A percentile compares a stretch with the other conserved stretches of the same genome.
These are phyloP conservation scores for Axea sp. DNA, from an alignment of 2,888 invertebrate genomes.

Conservation along the genomic window DNA sequence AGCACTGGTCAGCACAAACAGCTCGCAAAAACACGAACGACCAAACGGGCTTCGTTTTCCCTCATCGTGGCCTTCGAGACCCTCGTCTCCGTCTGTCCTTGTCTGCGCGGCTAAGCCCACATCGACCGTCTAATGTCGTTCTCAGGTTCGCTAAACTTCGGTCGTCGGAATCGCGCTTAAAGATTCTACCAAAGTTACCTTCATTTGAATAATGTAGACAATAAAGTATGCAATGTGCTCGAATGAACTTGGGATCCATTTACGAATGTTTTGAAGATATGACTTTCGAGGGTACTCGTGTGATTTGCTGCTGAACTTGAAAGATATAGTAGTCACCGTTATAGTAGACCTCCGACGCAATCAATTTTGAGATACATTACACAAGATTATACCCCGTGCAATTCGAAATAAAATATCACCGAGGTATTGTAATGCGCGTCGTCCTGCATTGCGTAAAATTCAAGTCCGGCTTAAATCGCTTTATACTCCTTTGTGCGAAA, in stretches of 20 bases:
- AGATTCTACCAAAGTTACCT: conserved; percentile 74
- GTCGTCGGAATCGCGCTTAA: conserved; percentile 58
- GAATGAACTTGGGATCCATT: conserved; percentile 60
- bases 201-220: conserved; percentile 77
- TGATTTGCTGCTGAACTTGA: conserved; percentile 56
- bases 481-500: conserved; percentile 1
- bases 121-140: conserved; percentile 55
- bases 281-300: conserved; percentile 59
- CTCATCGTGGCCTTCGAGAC: conserved; percentile 45
- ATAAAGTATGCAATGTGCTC: conserved; percentile 72
- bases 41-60: conserved; percentile 60
- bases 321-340: conserved; percentile 65
- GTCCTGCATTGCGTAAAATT: neutral
- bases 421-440: neutral
- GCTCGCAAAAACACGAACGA: conserved; percentile 71
- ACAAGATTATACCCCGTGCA: neutral
- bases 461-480: neutral
- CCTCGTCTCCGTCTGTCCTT: conserved; percentile 50
- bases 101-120: conserved; percentile 40
- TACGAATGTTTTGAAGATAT: conserved; percentile 58
- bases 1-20: conserved; percentile 77
- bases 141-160: conserved; percentile 64
- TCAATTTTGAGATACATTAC: conserved; percentile 15
- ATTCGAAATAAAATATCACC: conserved; percentile 5
- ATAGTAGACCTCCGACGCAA: conserved; percentile 59